Conservation (phyloP, 2,888 invertebrate species). For the Pandemis corylana region DNA sequence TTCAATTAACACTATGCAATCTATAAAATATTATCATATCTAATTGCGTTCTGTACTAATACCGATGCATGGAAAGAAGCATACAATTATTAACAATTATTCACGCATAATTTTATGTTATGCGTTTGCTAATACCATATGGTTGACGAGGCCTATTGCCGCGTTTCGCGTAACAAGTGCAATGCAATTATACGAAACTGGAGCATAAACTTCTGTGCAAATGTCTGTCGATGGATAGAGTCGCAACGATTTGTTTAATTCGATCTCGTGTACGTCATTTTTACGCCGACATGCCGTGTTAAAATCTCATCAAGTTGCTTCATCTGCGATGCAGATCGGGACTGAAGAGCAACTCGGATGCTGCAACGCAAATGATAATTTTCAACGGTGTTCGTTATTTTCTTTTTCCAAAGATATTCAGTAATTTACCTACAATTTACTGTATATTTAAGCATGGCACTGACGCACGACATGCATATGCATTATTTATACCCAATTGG, state of each 20-base stretch:
- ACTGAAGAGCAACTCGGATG: slow-evolving; percentile 45
- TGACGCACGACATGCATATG: slow-evolving; percentile 37
- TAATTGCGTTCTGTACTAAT: slow-evolving; percentile 39
- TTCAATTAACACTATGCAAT: slow-evolving; percentile 30
- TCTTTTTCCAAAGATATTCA: background rate
- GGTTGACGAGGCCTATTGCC: slow-evolving; percentile 62
- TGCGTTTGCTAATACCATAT: slow-evolving; percentile 60
- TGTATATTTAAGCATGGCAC: slow-evolving; percentile 20
- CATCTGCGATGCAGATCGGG: slow-evolving; percentile 50
- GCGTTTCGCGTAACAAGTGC: slow-evolving; percentile 69
- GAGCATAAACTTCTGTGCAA: slow-evolving; percentile 68
- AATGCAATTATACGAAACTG: slow-evolving; percentile 71
- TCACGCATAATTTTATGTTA: slow-evolving; percentile 66
- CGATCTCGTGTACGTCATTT: slow-evolving; percentile 55
- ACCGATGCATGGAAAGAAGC: slow-evolving; percentile 36
- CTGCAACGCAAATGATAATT: slow-evolving; percentile 43
- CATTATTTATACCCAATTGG: slow-evolving; percentile 31
- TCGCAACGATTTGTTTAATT: slow-evolving; percentile 50
- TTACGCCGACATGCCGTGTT: slow-evolving; percentile 61
- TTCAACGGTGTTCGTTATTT: background rate
- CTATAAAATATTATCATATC: slow-evolving; percentile 38
- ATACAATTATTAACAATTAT: slow-evolving; percentile 52
- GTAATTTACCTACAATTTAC: slow-evolving; percentile 3
- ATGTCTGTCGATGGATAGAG: slow-evolving; percentile 57
- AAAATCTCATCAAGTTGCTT: slow-evolving; percentile 62